Percentiles rank a stretch among this genome's conserved stretches.
Evolutionary conservation across 2,888 invertebrate genomes (phyloP).

Genomic region (Lymantria monacha): DNA sequence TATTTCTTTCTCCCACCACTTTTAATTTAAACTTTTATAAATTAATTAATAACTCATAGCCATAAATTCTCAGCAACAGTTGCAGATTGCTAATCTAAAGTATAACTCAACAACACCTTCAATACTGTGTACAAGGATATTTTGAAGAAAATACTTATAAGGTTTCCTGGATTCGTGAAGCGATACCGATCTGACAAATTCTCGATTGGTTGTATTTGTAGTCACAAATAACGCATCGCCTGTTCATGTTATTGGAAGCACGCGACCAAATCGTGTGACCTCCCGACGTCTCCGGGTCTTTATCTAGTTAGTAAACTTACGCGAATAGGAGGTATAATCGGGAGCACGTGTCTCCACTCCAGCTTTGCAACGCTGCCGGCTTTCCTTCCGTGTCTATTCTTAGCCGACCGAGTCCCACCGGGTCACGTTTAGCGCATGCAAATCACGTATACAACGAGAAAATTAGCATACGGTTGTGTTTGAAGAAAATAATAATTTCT

Average conservation of each 20-base stretch:
- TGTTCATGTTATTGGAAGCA: slow-evolving; percentile 49
- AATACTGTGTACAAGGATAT: no score
- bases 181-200: slow-evolving; percentile 63
- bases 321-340: slow-evolving; percentile 45
- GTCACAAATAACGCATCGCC: slow-evolving; percentile 58
- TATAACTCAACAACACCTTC: no score
- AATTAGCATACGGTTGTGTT: slow-evolving; percentile 59
- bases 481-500: slow-evolving; percentile 45
- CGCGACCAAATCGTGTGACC: slow-evolving; percentile 56
- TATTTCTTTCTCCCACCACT: no score
- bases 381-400: slow-evolving; percentile 80
- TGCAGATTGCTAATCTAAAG: no score
- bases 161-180: slow-evolving; percentile 65
- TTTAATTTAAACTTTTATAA: no score
- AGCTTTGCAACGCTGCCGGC: slow-evolving; percentile 57
- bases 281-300: slow-evolving; percentile 31
- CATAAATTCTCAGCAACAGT: no score
- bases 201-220: slow-evolving; percentile 43
- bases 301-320: slow-evolving; percentile 29
- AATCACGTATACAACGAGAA: slow-evolving; percentile 65
- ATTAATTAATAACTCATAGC: no score
- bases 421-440: slow-evolving; percentile 70
- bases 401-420: slow-evolving; percentile 52
- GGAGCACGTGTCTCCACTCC: slow-evolving; percentile 65
- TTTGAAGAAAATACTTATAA: slow-evolving; percentile 13